Conservation (phyloP, 2,797 vertebrate species). For the Pangasius larnaudii region DNA sequence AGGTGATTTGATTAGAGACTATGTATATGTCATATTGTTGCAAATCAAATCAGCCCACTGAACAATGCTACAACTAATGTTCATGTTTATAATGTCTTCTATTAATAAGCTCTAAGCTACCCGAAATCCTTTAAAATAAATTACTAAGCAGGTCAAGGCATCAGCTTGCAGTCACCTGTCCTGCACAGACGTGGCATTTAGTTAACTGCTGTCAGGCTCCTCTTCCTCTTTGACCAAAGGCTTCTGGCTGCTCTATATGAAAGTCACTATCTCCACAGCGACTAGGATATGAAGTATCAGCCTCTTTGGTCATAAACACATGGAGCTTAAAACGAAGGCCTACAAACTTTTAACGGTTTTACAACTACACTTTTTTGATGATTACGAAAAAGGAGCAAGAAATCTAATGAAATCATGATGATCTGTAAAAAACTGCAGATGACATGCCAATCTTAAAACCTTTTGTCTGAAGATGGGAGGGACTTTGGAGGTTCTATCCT, state of each 20-base stretch:
- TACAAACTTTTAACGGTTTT: not conserved
- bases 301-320: not conserved
- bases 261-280: not conserved
- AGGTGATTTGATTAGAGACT: not conserved
- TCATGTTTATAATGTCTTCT: not conserved
- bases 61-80: not conserved
- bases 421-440: not conserved
- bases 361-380: not conserved
- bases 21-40: not conserved
- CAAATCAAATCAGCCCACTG: not conserved
- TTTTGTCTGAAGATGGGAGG: constrained; percentile 95
- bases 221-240: constrained; percentile 1
- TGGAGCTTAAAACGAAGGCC: not conserved
- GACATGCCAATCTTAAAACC: constrained; percentile 69
- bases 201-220: constrained; percentile 23
- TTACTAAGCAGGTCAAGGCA: constrained; percentile 22
- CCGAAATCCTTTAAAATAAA: not conserved
- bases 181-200: constrained; percentile 34
- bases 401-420: not conserved
- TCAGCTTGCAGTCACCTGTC: constrained; percentile 39
- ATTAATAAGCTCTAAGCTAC: not conserved
- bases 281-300: not conserved
- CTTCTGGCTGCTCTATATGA: not conserved
- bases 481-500: constrained; percentile 97
- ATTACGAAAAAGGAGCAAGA: not conserved